Base-by-base conservation (phyloP, 2,797 vertebrate species). In the Geotrypetes seraphini region DNA sequence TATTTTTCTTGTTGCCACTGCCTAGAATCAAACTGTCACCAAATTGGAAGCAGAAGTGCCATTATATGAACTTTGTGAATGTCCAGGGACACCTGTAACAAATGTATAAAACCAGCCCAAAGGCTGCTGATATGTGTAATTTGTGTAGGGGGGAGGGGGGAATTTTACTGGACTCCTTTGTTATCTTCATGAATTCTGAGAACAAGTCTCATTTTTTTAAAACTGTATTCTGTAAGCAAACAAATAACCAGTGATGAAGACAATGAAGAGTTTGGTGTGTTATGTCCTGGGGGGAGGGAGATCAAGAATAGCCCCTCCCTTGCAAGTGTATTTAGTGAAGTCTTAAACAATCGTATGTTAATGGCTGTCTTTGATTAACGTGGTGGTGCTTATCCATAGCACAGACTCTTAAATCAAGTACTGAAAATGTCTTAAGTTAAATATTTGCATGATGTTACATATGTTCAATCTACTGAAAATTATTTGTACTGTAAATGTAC, bases 371-470 rank as follows among this genome's bases (percentile, higher is more conserved):
- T 53, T 39, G 28, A 71, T 60, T 64, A 69, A 62, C 73, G 65
- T 69, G 69, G 62, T 69, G 70, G 71, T 73, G 67, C 71, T 68
- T 58, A 31, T 51, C 60, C 70, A 69, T 63, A 65, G 78, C 82
- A 83, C 79, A 79, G 81, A 75, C 76, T 69, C 68, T 55, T n/a
- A 62, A 50, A 58, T 50, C 40, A 58, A 63, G 66, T 73, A 67
- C 73, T 63, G 74, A 67, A 64, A 67, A 61, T 71, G 73, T 71
- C 52, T 74, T 66, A 63, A 72, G 73, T 66, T 75, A 67, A 57
- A 47, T 75, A 78, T 83, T 72, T 84, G 82, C 82, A 83, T 85
- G 79, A 75, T 69, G 75, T 77, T 76, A 48, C 67, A 68, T 71
- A 73, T 41, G 63, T 77, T 77, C 71, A 81, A 79, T 69, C 71